phyloP scores from a whole-genome alignment of 2,888 invertebrate genomes.

The Alitta virens region DNA sequence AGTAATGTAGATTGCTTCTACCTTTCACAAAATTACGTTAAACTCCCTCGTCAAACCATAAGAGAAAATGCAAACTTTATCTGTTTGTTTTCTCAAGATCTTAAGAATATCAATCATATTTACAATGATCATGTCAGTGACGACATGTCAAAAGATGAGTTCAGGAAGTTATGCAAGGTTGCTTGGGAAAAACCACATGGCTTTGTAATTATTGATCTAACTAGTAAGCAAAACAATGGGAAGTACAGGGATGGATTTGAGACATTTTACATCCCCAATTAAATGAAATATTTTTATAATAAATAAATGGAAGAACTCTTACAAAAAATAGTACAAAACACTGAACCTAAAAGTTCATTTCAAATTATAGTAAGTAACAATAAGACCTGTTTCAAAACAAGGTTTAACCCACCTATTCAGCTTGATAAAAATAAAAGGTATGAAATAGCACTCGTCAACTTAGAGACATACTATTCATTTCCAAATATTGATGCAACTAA shows the following conservation, averaged over 20 bases:
- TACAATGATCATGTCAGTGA: slow-evolving; percentile 6
- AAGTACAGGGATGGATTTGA: slow-evolving; percentile 1
- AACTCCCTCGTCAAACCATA: slow-evolving; percentile 10
- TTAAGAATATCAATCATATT: slow-evolving; percentile 6
- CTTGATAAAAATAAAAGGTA: not conserved
- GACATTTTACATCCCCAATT: not conserved
- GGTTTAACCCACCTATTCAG: not conserved
- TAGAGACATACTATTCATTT: slow-evolving; percentile 1
- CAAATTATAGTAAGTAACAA: not conserved
- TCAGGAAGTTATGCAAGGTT: not conserved
- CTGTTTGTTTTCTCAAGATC: slow-evolving; percentile 8
- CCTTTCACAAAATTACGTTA: slow-evolving; percentile 18
- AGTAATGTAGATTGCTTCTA: slow-evolving; percentile 6
- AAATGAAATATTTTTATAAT: too few species aligned
- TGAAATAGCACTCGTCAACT: not conserved
- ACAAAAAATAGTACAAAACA: too few species aligned
- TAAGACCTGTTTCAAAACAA: slow-evolving; percentile 1
- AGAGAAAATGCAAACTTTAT: slow-evolving; percentile 8
- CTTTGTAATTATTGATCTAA: slow-evolving; percentile 3
- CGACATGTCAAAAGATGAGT: not conserved
- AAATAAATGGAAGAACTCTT: too few species aligned
- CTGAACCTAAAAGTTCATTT: too few species aligned
- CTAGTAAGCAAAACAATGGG: not conserved
- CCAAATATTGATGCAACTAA: too few species aligned
- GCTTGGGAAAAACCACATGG: not conserved